Percentiles rank a stretch among this genome's conserved stretches.
Evolutionary conservation across 2,113 vertebrate genomes (phyloP).

Genomic region (Cisticola juncidis): DNA sequence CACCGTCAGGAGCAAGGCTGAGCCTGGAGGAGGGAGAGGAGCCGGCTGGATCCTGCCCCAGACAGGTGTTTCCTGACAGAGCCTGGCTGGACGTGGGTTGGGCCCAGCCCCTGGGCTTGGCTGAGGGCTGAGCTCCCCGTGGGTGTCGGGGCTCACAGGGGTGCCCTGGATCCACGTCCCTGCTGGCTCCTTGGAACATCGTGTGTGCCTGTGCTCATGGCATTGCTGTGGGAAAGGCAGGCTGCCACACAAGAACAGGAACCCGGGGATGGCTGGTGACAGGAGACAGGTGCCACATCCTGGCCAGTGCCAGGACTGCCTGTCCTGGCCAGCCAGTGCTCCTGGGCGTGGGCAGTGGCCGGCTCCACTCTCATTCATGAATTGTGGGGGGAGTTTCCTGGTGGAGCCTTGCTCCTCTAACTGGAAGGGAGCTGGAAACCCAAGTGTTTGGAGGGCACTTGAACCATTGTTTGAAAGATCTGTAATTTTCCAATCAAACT

Average conservation of each 20-base stretch:
- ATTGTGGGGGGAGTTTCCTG: neutral
- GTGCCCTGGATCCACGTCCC: neutral
- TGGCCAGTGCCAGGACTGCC: neutral
- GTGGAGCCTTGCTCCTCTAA: slow-evolving; percentile 22
- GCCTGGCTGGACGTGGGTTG: neutral
- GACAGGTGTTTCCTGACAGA: slow-evolving; percentile 1
- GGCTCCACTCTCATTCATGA: neutral
- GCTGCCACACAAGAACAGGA: neutral
- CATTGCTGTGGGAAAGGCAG: fast-evolving
- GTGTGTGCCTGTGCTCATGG: fast-evolving
- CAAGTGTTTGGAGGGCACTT: slow-evolving; percentile 48
- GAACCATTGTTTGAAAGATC: slow-evolving; percentile 61
- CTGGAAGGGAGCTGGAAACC: slow-evolving; percentile 52
- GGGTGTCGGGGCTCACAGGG: neutral
- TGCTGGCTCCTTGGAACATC: neutral
- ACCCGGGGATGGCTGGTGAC: neutral
- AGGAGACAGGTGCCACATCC: neutral
- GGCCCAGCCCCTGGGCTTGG: neutral
- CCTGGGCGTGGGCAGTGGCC: neutral
- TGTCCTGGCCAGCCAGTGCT: fast-evolving
- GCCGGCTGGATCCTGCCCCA: neutral
- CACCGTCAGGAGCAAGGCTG: neutral
- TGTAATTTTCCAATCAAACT: slow-evolving; percentile 70
- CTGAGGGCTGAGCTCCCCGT: fast-evolving
- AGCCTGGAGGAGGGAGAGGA: neutral